Evolutionary conservation across 2,113 vertebrate species (phyloP).

Genomic region (Eleginops maclovinus): DNA sequence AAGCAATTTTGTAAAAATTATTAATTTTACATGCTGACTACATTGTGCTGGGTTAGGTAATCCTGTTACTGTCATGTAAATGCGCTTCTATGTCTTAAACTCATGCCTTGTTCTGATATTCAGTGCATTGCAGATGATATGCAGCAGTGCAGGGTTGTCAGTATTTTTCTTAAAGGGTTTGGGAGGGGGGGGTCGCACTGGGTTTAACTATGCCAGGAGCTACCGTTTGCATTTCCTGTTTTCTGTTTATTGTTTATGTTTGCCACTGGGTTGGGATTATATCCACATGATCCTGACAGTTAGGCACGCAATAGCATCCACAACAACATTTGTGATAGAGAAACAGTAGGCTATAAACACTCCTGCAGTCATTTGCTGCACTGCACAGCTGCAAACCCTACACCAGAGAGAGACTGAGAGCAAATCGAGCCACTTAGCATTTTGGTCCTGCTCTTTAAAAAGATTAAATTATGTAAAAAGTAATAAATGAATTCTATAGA

Average conservation of each 20-base stretch:
- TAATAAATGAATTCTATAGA: slow-evolving; percentile 72
- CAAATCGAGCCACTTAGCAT: slow-evolving; percentile 75
- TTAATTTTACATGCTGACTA: slow-evolving; percentile 21
- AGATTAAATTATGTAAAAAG: slow-evolving; percentile 67
- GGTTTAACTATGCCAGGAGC: slow-evolving; percentile 67
- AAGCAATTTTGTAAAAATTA: slow-evolving; percentile 1
- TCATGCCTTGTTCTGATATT: slow-evolving; percentile 25
- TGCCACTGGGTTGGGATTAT: slow-evolving; percentile 78
- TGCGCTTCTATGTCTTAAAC: slow-evolving; percentile 23
- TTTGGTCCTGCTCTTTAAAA: slow-evolving; percentile 69
- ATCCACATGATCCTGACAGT: slow-evolving; percentile 70
- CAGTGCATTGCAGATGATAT: slow-evolving; percentile 30
- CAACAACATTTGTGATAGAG: slow-evolving; percentile 63
- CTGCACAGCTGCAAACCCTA: slow-evolving; percentile 35
- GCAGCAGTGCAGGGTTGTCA: slow-evolving; percentile 27
- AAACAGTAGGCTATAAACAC: slow-evolving; percentile 67
- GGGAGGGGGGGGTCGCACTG: slow-evolving; percentile 16
- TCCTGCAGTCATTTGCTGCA: slow-evolving; percentile 68
- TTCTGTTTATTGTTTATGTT: slow-evolving; percentile 73
- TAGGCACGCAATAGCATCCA: slow-evolving; percentile 52
- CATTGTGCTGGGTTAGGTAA: slow-evolving; percentile 47
- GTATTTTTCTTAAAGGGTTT: slow-evolving; percentile 36
- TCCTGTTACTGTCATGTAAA: slow-evolving; percentile 65
- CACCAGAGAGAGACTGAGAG: neutral
- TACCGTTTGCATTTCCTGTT: slow-evolving; percentile 62